These are phyloP conservation scores for Henricia sp. DNA, from an alignment of 53 echinoderm and acorn worm genomes.

Conservation along the genomic window DNA sequence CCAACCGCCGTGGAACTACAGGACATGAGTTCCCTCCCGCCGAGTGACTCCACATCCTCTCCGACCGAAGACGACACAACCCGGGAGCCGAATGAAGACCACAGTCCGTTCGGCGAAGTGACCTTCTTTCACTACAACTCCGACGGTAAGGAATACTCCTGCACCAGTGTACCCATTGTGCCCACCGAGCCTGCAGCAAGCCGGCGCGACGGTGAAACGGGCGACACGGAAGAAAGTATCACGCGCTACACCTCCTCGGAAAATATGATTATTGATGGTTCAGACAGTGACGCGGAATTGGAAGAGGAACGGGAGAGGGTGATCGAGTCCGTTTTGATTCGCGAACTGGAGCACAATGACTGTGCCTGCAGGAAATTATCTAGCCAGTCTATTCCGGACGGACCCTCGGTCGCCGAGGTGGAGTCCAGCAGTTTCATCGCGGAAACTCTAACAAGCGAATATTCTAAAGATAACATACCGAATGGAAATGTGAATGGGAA, in stretches of 20 bases:
- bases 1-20: slow-evolving; percentile 44
- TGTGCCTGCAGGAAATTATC: slow-evolving; percentile 37
- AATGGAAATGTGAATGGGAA: slow-evolving; percentile 48
- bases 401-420: slow-evolving; percentile 10
- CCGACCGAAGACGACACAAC: neutral
- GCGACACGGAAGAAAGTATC: neutral
- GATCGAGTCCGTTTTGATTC: slow-evolving; percentile 50
- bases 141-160: slow-evolving; percentile 58
- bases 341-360: slow-evolving; percentile 22
- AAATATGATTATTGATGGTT: neutral
- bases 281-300: slow-evolving; percentile 33
- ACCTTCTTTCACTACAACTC: slow-evolving; percentile 60
- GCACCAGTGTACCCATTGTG: slow-evolving; percentile 22
- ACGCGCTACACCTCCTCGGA: slow-evolving; percentile 7
- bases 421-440: slow-evolving; percentile 37
- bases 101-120: slow-evolving; percentile 44
- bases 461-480: neutral
- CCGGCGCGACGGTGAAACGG: neutral
- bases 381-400: neutral
- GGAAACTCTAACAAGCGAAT: slow-evolving; percentile 10
- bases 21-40: slow-evolving; percentile 58
- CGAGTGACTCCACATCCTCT: neutral
- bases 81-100: neutral
- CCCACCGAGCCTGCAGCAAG: neutral
- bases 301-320: slow-evolving; percentile 36